Evolutionary conservation across 1,140 invertebrate genomes (phyloP).

Genomic region (Lordiphosa clarofinis): DNA sequence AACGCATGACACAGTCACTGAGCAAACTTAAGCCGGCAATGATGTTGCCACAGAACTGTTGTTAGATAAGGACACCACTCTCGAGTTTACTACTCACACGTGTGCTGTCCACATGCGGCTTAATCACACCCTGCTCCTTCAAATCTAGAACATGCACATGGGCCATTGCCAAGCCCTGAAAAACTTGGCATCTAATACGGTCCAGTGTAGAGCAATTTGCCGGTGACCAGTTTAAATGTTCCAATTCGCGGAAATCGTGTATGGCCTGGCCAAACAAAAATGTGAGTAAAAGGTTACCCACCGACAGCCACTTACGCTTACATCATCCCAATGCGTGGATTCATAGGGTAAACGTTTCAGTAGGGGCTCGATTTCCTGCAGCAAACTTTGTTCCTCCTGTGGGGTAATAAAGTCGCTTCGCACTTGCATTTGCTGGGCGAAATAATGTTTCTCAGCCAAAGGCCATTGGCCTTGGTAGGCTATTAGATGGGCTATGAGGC

Average conservation of each 20-base stretch:
- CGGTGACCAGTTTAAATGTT: not conserved
- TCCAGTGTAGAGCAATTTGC: not conserved
- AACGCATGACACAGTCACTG: slow-evolving; percentile 6
- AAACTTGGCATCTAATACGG: not conserved
- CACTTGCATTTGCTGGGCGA: not conserved
- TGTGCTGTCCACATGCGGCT: slow-evolving; percentile 3
- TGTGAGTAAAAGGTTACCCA: not conserved
- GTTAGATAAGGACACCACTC: too few relatives aligned
- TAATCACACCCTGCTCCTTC: not conserved
- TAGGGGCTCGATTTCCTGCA: not conserved
- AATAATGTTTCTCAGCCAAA: not conserved
- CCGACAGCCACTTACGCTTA: not conserved
- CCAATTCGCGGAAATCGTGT: slow-evolving; percentile 2
- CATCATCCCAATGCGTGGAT: slow-evolving; percentile 2
- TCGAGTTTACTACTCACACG: not conserved
- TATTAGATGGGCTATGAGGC: not conserved
- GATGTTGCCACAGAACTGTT: slow-evolving; percentile 7
- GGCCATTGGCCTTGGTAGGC: slow-evolving; percentile 1
- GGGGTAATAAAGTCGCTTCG: not conserved
- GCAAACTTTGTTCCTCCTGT: not conserved
- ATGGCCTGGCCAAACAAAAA: not conserved
- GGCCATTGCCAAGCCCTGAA: not conserved
- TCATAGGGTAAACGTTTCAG: slow-evolving; percentile 1
- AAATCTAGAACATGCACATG: slow-evolving; percentile 7
- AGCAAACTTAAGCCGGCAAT: slow-evolving; percentile 6